Percentiles rank a stretch among this genome's conserved stretches.
Evolutionary conservation across 2,113 vertebrate species (phyloP).

Genomic region (Ranitomeya imitator): DNA sequence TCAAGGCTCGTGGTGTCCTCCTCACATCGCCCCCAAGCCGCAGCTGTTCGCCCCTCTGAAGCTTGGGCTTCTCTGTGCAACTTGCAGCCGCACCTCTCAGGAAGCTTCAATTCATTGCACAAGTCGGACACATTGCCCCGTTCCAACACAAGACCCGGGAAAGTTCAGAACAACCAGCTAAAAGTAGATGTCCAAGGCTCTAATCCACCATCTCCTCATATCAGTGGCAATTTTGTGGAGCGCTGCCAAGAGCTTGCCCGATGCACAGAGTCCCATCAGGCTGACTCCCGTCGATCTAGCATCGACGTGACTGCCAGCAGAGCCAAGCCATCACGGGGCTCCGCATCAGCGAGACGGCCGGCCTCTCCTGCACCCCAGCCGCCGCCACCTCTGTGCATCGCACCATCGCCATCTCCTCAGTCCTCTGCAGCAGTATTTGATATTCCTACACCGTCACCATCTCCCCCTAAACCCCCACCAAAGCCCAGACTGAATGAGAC

Average conservation of each 20-base stretch:
- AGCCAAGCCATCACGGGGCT: slow-evolving; percentile 51
- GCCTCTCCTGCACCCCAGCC: slow-evolving; percentile 59
- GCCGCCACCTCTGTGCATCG: slow-evolving; percentile 24
- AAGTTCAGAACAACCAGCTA: neutral
- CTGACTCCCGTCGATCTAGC: slow-evolving; percentile 66
- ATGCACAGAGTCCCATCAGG: slow-evolving; percentile 64
- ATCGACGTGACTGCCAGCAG: slow-evolving; percentile 67
- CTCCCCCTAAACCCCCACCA: slow-evolving; percentile 66
- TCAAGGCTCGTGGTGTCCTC: slow-evolving; percentile 43
- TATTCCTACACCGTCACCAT: slow-evolving; percentile 39
- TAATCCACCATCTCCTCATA: slow-evolving; percentile 60
- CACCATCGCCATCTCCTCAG: slow-evolving; percentile 44
- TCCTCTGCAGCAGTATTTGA: slow-evolving; percentile 14
- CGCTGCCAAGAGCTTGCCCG: slow-evolving; percentile 85
- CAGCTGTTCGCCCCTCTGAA: neutral
- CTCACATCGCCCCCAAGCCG: neutral
- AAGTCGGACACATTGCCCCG: slow-evolving; percentile 7
- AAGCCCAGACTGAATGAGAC: slow-evolving; percentile 83
- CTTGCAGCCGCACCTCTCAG: slow-evolving; percentile 46
- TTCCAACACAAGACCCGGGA: neutral
- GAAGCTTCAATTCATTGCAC: slow-evolving; percentile 61
- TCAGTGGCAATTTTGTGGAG: slow-evolving; percentile 80
- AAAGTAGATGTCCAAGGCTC: neutral
- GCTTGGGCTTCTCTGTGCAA: slow-evolving; percentile 1
- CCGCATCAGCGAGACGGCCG: slow-evolving; percentile 25